Evolutionary conservation across 2,113 vertebrate species (phyloP).

Genomic region (Esox niger): DNA sequence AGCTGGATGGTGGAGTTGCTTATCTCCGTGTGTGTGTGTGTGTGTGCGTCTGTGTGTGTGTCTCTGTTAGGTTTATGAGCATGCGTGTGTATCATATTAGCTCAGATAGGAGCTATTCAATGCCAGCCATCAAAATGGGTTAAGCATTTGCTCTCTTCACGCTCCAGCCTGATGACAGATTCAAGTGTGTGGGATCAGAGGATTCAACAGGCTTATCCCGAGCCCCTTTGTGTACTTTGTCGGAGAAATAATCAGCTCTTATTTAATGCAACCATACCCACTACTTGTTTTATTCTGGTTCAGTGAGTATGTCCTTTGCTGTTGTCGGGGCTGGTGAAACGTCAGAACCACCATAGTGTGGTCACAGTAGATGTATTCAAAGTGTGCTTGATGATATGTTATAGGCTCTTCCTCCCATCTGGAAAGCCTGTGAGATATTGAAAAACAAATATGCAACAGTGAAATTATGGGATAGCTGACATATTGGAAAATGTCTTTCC

Average conservation of each 20-base stretch:
- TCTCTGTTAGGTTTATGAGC: neutral
- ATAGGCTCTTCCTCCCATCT: neutral
- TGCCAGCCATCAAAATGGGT: neutral
- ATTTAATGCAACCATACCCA: neutral
- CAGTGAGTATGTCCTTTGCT: neutral
- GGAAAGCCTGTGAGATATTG: neutral
- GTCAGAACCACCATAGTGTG: conserved; percentile 2
- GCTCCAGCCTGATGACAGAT: too few species aligned
- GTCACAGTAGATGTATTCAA: neutral
- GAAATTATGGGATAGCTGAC: conserved; percentile 20
- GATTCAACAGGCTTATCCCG: too few species aligned
- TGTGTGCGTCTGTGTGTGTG: neutral
- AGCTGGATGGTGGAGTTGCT: neutral
- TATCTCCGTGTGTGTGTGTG: neutral
- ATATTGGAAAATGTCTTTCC: conserved; percentile 35
- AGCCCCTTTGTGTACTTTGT: too few species aligned
- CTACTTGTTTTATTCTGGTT: neutral
- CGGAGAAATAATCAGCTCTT: neutral
- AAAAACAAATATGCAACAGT: conserved; percentile 24
- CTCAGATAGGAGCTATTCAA: too few species aligned
- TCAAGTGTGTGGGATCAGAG: too few species aligned
- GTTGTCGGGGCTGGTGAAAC: neutral
- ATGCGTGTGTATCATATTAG: neutral
- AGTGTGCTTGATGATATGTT: conserved; percentile 17
- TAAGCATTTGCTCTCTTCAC: neutral